phyloP scores from a whole-genome alignment of 2,888 invertebrate genomes.

The Megamerina dolium region DNA sequence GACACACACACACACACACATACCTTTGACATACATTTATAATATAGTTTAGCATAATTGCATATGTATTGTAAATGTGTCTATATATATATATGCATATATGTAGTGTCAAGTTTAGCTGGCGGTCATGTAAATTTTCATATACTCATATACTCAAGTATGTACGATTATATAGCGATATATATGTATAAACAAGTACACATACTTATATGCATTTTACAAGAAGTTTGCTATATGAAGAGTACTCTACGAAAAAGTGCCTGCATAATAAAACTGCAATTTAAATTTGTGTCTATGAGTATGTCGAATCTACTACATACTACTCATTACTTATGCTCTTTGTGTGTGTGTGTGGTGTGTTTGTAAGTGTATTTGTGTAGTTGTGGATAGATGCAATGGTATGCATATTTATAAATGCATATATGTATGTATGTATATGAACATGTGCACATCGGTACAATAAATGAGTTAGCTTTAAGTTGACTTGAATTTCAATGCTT shows the following conservation, averaged over 20 bases:
- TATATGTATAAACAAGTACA: neutral
- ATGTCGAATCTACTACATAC: too few species aligned
- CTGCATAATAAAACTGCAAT: too few species aligned
- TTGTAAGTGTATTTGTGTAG: conserved; percentile 4
- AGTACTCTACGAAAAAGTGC: too few species aligned
- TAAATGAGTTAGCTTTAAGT: neutral
- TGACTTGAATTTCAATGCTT: too few species aligned
- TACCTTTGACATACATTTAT: too few species aligned
- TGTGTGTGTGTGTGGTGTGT: neutral
- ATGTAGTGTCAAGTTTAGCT: neutral
- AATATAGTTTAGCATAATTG: too few species aligned
- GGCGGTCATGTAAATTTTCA: too few species aligned
- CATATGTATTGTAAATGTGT: neutral
- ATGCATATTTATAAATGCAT: neutral
- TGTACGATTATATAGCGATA: neutral
- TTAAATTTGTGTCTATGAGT: too few species aligned
- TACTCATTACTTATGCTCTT: neutral
- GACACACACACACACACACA: neutral
- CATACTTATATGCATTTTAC: neutral
- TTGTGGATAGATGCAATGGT: conserved; percentile 9
- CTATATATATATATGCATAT: neutral
- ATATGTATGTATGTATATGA: too few species aligned
- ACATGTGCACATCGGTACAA: neutral
- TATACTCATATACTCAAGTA: neutral
- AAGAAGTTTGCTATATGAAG: neutral